A percentile compares a stretch with the other conserved stretches of the same genome.
phyloP scores from a whole-genome alignment of 2,888 invertebrate genomes.

The Ennomos fuscantarius region DNA sequence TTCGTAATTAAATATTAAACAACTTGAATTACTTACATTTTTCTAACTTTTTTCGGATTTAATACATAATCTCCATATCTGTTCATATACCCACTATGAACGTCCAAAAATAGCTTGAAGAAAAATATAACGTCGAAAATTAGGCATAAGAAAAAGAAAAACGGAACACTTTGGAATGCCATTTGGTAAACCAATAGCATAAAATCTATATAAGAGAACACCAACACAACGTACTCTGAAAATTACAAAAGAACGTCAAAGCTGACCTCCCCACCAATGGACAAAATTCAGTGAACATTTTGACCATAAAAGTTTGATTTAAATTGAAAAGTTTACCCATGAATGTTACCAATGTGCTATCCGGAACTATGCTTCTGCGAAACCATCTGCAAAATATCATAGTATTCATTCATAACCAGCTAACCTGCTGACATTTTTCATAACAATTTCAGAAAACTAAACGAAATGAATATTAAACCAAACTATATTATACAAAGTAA shows the following conservation, averaged over 20 bases:
- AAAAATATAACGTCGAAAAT: conserved; percentile 70
- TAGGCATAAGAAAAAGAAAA: conserved; percentile 63
- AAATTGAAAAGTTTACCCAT: conserved; percentile 57
- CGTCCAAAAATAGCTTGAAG: conserved; percentile 75
- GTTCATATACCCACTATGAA: conserved; percentile 79
- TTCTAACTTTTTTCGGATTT: conserved; percentile 70
- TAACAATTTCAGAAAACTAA: not conserved
- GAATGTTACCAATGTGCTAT: conserved; percentile 65
- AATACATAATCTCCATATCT: conserved; percentile 79
- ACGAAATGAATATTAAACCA: not conserved
- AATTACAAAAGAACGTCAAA: conserved; percentile 30
- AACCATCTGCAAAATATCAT: conserved; percentile 67
- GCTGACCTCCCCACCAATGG: too few species aligned
- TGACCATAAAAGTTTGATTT: not conserved
- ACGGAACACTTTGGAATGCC: conserved; percentile 72
- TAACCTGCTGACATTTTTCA: not conserved
- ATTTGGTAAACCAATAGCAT: conserved; percentile 78
- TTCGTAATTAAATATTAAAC: too few species aligned
- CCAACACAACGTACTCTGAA: conserved; percentile 73
- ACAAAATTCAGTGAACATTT: too few species aligned
- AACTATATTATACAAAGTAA: not conserved
- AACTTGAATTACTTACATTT: conserved; percentile 61
- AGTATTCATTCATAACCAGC: not conserved
- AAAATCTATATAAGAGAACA: conserved; percentile 72
- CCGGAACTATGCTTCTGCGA: conserved; percentile 74